Evolutionary conservation across 2,888 invertebrate genomes (phyloP).

Genomic region (Pandemis corylana): DNA sequence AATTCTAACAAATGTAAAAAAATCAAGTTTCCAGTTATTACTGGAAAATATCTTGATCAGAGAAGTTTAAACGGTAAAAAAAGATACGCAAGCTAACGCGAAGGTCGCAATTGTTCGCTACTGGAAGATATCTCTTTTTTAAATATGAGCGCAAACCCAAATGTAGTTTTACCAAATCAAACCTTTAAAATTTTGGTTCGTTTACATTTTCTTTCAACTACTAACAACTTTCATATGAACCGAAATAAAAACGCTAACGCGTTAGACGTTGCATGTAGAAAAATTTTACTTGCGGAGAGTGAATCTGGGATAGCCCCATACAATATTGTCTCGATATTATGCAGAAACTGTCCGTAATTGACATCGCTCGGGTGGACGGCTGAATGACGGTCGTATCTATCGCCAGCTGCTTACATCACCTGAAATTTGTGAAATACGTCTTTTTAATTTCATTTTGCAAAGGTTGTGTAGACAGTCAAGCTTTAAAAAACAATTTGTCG

Average conservation of each 20-base stretch:
- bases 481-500: too few species aligned
- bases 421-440: slow-evolving; percentile 50
- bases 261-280: not conserved
- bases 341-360: slow-evolving; percentile 49
- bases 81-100: not conserved
- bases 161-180: not conserved
- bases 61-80: not conserved
- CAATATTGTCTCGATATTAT: slow-evolving; percentile 36
- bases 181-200: not conserved
- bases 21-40: not conserved
- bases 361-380: slow-evolving; percentile 75
- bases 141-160: not conserved
- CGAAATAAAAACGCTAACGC: not conserved
- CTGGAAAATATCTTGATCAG: not conserved
- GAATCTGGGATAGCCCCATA: slow-evolving; percentile 1
- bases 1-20: not conserved
- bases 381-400: slow-evolving; percentile 50
- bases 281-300: slow-evolving; percentile 2
- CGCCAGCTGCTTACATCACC: slow-evolving; percentile 72
- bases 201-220: not conserved
- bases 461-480: too few species aligned
- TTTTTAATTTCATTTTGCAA: too few species aligned
- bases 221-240: not conserved
- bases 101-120: not conserved
- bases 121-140: not conserved